Percentiles rank a stretch among this genome's conserved stretches.
phyloP scores from a whole-genome alignment of 2,888 invertebrate species.

The Polydrusus tereticollis region DNA sequence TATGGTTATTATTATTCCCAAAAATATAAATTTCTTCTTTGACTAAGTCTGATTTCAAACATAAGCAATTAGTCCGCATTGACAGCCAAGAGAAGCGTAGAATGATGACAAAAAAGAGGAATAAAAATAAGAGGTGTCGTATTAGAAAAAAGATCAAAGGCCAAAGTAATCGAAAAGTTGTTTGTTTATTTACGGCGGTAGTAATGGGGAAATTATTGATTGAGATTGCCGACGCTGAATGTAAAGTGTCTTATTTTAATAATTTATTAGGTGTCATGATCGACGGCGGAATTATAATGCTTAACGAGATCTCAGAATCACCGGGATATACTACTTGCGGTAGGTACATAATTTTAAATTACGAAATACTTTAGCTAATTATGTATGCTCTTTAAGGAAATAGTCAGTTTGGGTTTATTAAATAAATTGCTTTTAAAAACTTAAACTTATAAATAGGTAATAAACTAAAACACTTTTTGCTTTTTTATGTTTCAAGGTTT shows the following conservation, averaged over 20 bases:
- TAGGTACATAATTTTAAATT: too few species aligned
- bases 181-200: slow-evolving; percentile 52
- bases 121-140: slow-evolving; percentile 23
- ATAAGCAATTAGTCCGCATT: neutral
- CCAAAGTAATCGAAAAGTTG: slow-evolving; percentile 58
- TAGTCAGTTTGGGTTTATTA: too few species aligned
- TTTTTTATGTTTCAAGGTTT: too few species aligned
- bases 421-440: too few species aligned
- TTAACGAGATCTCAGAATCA: neutral
- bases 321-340: neutral
- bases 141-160: slow-evolving; percentile 56
- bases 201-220: slow-evolving; percentile 47
- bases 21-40: too few species aligned
- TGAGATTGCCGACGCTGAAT: slow-evolving; percentile 36
- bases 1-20: too few species aligned
- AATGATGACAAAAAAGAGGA: neutral
- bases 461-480: too few species aligned
- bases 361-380: too few species aligned
- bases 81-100: neutral
- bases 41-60: too few species aligned
- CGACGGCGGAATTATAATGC: slow-evolving; percentile 38
- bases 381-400: too few species aligned
- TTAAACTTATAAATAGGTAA: too few species aligned
- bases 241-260: slow-evolving; percentile 47
- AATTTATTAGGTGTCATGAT: slow-evolving; percentile 43